Percentiles rank a stretch among this genome's conserved stretches.
phyloP scores from a whole-genome alignment of 2,797 vertebrate genomes.

The Sebastes variabilis region DNA sequence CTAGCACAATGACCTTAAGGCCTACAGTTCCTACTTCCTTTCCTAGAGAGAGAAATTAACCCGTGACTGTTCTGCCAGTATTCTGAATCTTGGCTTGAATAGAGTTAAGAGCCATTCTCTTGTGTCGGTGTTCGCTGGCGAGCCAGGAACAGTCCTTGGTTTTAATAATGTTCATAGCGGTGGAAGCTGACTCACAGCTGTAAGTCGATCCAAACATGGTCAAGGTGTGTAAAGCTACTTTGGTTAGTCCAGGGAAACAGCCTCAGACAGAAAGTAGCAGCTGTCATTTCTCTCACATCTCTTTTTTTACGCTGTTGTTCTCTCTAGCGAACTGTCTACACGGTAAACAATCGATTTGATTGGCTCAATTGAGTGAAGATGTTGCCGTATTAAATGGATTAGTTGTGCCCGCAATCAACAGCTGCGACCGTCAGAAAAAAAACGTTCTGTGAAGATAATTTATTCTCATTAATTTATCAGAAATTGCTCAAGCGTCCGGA shows the following conservation, averaged over 20 bases:
- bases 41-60: background rate
- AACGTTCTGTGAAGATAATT: background rate
- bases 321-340: background rate
- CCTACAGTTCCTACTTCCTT: background rate
- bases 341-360: background rate
- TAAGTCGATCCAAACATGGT: background rate
- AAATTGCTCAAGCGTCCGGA: background rate
- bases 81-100: background rate
- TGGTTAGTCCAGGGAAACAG: background rate
- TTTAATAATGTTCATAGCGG: background rate
- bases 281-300: background rate
- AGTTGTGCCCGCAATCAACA: background rate
- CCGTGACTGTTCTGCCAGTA: background rate
- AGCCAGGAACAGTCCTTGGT: background rate
- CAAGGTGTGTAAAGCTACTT: background rate
- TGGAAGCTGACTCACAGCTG: background rate
- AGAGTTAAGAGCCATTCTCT: background rate
- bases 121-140: background rate
- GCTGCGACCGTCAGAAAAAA: background rate
- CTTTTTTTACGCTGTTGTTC: background rate
- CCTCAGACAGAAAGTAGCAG: background rate
- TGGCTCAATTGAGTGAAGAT: background rate
- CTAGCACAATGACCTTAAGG: background rate
- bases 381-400: background rate
- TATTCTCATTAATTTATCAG: background rate